Evolutionary conservation across 2,888 invertebrate species (phyloP).

Genomic region (Drosophila neonasuta): DNA sequence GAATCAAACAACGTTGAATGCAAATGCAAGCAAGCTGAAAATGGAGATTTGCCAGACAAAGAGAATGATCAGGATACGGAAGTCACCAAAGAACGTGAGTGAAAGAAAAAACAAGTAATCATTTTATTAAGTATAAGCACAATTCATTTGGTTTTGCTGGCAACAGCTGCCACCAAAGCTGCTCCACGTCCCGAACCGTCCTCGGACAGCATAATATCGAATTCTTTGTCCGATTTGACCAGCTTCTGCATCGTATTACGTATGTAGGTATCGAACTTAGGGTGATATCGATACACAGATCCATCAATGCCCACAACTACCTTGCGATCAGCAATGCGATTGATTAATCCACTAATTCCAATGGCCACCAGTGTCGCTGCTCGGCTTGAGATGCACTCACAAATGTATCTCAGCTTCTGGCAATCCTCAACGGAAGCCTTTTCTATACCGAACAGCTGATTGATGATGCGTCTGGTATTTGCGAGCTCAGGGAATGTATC

Average conservation of each 20-base stretch:
- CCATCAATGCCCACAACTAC: slow-evolving; percentile 98
- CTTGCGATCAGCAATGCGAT: slow-evolving; percentile 92
- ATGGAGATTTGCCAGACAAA: slow-evolving; percentile 11
- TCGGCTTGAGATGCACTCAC: slow-evolving; percentile 93
- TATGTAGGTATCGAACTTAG: slow-evolving; percentile 97
- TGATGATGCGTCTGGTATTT: slow-evolving; percentile 90
- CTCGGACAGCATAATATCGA: slow-evolving; percentile 95
- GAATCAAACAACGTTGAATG: slow-evolving; percentile 29
- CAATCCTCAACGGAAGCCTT: slow-evolving; percentile 93
- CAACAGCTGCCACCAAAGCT: slow-evolving; percentile 96
- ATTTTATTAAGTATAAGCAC: slow-evolving; percentile 35
- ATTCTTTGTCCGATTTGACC: slow-evolving; percentile 89
- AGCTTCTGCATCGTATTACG: slow-evolving; percentile 90
- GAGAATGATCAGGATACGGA: not conserved
- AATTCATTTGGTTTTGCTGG: slow-evolving; percentile 78
- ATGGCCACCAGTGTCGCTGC: slow-evolving; percentile 96
- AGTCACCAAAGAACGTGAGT: slow-evolving; percentile 56
- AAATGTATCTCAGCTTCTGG: slow-evolving; percentile 93
- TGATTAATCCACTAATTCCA: slow-evolving; percentile 92
- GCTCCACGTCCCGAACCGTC: slow-evolving; percentile 98
- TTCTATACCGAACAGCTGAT: slow-evolving; percentile 85
- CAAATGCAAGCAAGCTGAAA: slow-evolving; percentile 25
- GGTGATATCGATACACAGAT: slow-evolving; percentile 97
- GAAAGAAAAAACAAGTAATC: slow-evolving; percentile 11
- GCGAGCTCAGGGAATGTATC: slow-evolving; percentile 89